phyloP scores from a whole-genome alignment of 2,888 invertebrate species.

The Caenorhabditis sinica region DNA sequence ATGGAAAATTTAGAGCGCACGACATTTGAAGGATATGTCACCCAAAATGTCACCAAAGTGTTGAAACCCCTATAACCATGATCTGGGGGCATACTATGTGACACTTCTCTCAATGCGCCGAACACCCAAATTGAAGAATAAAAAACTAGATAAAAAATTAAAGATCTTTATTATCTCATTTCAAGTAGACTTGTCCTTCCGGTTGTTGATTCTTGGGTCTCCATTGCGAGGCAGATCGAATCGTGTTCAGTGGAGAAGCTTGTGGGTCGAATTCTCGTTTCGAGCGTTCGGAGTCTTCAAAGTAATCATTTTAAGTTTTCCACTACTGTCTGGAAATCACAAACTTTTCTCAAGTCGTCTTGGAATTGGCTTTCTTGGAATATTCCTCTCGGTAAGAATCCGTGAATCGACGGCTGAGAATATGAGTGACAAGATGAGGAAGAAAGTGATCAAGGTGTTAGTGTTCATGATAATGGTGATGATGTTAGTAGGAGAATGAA shows the following conservation, averaged over 20 bases:
- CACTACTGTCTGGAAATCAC: neutral
- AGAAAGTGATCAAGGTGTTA: constrained; percentile 9
- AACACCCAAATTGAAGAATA: neutral
- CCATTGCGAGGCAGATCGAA: constrained; percentile 22
- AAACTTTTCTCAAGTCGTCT: neutral
- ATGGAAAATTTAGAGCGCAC: no score
- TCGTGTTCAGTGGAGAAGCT: constrained; percentile 8
- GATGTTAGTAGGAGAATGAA: constrained; percentile 3
- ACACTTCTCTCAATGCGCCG: no score
- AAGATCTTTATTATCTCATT: constrained; percentile 3
- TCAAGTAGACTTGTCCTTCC: constrained; percentile 20
- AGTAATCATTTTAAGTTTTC: neutral
- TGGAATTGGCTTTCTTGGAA: neutral
- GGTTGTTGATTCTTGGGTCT: constrained; percentile 26
- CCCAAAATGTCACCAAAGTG: no score
- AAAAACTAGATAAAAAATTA: neutral
- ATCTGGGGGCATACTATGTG: no score
- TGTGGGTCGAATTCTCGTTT: constrained; percentile 24
- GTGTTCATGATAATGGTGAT: constrained; percentile 6
- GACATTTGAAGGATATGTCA: no score
- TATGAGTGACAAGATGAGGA: constrained; percentile 5
- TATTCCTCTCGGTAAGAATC: neutral
- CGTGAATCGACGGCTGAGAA: constrained; percentile 1
- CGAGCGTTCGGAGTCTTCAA: neutral
- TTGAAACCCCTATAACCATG: no score